These are phyloP conservation scores for Tiphia femorata DNA, from an alignment of 2,888 invertebrate genomes.

Conservation along the genomic window DNA sequence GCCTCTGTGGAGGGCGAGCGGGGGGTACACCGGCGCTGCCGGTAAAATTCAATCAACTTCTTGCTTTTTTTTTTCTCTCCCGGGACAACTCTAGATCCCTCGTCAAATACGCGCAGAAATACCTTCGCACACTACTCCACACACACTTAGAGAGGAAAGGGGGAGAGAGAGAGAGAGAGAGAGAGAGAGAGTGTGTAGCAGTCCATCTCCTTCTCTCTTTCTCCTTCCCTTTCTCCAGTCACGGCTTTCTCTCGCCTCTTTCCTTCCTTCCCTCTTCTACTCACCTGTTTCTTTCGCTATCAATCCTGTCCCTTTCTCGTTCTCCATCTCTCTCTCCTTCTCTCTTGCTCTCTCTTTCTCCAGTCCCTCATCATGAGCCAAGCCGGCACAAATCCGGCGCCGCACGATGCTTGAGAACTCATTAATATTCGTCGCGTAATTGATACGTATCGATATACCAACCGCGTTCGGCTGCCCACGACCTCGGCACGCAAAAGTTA, in stretches of 20 bases:
- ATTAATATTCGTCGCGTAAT: slow-evolving; percentile 49
- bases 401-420: slow-evolving; percentile 29
- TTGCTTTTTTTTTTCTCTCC: slow-evolving; percentile 37
- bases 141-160: background rate
- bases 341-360: slow-evolving; percentile 10
- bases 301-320: background rate
- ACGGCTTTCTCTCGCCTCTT: background rate
- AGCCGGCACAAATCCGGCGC: background rate
- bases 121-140: slow-evolving; percentile 17
- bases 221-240: background rate
- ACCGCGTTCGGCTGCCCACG: slow-evolving; percentile 17
- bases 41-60: slow-evolving; percentile 55
- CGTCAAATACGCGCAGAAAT: slow-evolving; percentile 46
- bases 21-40: slow-evolving; percentile 31
- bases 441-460: slow-evolving; percentile 46
- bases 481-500: slow-evolving; percentile 28
- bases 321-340: slow-evolving; percentile 1
- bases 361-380: slow-evolving; percentile 2
- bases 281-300: background rate
- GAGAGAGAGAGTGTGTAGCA: too few relatives aligned
- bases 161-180: too few relatives aligned
- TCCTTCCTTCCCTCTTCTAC: background rate
- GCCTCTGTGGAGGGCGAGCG: background rate
- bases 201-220: background rate
- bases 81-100: slow-evolving; percentile 42